Percentiles rank a stretch among this genome's conserved stretches.
These are phyloP conservation scores for Philhelius pedissequus DNA, from an alignment of 2,888 invertebrate species.

Conservation along the genomic window DNA sequence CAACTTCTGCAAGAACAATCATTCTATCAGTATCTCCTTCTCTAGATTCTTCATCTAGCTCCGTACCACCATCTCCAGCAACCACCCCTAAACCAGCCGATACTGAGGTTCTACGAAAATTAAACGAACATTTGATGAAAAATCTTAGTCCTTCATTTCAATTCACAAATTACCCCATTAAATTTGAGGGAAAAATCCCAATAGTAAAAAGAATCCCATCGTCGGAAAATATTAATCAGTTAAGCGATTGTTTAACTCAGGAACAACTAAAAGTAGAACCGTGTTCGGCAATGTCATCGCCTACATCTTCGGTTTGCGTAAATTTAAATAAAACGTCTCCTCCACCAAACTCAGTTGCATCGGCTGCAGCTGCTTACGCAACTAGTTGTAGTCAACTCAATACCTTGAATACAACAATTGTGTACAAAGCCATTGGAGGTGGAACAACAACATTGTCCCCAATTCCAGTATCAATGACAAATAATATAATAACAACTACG, in stretches of 20 bases:
- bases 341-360: slow-evolving; percentile 44
- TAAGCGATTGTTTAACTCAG: slow-evolving; percentile 24
- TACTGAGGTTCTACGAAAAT: slow-evolving; percentile 70
- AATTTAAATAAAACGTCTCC: slow-evolving; percentile 49
- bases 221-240: slow-evolving; percentile 42
- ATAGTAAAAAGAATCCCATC: slow-evolving; percentile 73
- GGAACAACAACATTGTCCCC: slow-evolving; percentile 71
- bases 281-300: slow-evolving; percentile 28
- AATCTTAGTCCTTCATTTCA: slow-evolving; percentile 74
- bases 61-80: slow-evolving; percentile 58
- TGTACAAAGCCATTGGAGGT: slow-evolving; percentile 66
- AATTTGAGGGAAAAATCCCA: slow-evolving; percentile 79
- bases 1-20: slow-evolving; percentile 71
- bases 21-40: slow-evolving; percentile 64
- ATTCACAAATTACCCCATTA: slow-evolving; percentile 76
- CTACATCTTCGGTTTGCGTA: slow-evolving; percentile 51
- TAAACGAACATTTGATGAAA: slow-evolving; percentile 72
- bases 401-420: slow-evolving; percentile 58
- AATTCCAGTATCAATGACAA: slow-evolving; percentile 70
- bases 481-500: slow-evolving; percentile 69
- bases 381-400: slow-evolving; percentile 60
- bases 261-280: slow-evolving; percentile 19
- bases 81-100: slow-evolving; percentile 60
- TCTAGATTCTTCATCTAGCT: slow-evolving; percentile 61
- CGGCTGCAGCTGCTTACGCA: slow-evolving; percentile 56